These are phyloP conservation scores for human DNA, from an alignment of 2,113 vertebrate genomes.

Conservation along the genomic window DNA sequence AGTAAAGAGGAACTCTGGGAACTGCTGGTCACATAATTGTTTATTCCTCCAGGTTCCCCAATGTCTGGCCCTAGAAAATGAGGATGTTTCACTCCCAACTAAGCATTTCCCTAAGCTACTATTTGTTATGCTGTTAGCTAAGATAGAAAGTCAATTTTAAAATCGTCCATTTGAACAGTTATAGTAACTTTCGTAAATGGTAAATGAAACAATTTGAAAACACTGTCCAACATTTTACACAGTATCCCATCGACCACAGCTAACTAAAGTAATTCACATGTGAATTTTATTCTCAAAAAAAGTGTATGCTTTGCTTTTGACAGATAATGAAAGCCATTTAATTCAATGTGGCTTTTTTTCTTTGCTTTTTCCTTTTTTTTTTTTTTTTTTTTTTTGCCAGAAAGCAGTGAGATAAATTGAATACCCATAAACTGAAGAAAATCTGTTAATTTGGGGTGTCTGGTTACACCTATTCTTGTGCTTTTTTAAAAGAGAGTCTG, in stretches of 20 bases:
- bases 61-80: background rate
- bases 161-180: background rate
- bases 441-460: background rate
- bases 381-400: background rate
- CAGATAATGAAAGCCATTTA: conserved; percentile 26
- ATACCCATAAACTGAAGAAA: background rate
- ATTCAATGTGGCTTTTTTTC: background rate
- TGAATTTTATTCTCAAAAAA: background rate
- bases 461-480: background rate
- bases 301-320: background rate
- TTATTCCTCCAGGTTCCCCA: background rate
- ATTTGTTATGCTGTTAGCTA: background rate
- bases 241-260: background rate
- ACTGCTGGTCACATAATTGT: background rate
- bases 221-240: background rate
- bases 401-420: conserved; percentile 7
- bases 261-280: conserved; percentile 37
- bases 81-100: background rate
- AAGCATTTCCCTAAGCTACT: background rate
- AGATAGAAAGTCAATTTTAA: background rate
- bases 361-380: background rate
- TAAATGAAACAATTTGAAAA: conserved; percentile 52
- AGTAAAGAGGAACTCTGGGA: background rate
- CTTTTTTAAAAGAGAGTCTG: background rate
- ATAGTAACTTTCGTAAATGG: background rate